These are phyloP conservation scores for Micronycteris hirsuta DNA, from an alignment of 2,113 vertebrate species.

Conservation along the genomic window DNA sequence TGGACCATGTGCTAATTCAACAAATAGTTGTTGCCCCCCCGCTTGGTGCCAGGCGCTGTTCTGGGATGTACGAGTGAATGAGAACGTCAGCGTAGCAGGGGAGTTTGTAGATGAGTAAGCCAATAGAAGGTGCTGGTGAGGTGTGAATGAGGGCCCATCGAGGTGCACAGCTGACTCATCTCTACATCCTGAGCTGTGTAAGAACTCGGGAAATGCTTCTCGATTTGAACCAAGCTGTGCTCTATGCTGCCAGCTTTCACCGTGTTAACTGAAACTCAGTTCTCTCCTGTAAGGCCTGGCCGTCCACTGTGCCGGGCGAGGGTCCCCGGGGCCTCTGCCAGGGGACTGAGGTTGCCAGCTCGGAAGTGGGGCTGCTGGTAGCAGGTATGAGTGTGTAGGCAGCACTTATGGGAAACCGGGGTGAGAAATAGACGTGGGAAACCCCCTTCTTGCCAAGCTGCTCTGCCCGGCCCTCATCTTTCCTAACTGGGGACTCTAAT, in stretches of 20 bases:
- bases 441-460: slow-evolving; percentile 9
- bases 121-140: not conserved
- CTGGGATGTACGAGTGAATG: not conserved
- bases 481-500: not conserved
- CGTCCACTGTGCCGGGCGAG: not conserved
- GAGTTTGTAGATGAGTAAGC: slow-evolving; percentile 37
- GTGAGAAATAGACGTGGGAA: slow-evolving; percentile 29
- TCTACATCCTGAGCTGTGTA: slow-evolving; percentile 39
- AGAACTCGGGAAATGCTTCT: slow-evolving; percentile 20
- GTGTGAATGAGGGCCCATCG: not conserved
- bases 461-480: not conserved
- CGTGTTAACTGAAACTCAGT: not conserved
- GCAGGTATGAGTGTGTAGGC: slow-evolving; percentile 18
- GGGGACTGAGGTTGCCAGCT: slow-evolving; percentile 44
- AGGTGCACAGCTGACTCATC: slow-evolving; percentile 10
- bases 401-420: slow-evolving; percentile 39
- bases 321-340: not conserved
- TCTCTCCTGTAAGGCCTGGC: not conserved
- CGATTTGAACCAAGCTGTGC: not conserved
- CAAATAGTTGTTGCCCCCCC: no score
- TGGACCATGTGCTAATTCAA: not conserved
- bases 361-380: slow-evolving; percentile 3
- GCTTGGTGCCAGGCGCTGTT: not conserved
- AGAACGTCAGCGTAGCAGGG: not conserved
- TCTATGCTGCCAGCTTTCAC: not conserved